Evolutionary conservation across 2,113 vertebrate species (phyloP).

Genomic region (Chloebia gouldiae): DNA sequence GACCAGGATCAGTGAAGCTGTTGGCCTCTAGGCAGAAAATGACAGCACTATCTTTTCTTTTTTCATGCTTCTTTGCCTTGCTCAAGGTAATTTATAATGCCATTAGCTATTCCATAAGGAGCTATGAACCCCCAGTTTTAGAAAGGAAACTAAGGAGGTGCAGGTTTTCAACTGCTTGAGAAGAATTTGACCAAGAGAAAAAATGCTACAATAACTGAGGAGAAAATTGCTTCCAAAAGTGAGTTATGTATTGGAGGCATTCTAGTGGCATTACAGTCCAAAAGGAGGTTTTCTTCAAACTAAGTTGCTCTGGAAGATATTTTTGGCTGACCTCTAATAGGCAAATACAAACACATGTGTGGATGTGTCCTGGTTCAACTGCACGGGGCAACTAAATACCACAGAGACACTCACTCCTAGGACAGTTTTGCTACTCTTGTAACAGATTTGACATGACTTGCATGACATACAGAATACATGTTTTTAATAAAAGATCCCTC

Average conservation of each 20-base stretch:
- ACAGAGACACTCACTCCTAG: neutral
- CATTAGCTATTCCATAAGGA: neutral
- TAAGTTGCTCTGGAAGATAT: neutral
- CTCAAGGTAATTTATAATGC: neutral
- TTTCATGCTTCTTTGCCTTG: neutral
- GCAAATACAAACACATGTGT: neutral
- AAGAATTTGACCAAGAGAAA: neutral
- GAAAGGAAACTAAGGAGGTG: neutral
- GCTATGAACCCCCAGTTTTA: neutral
- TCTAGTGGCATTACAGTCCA: neutral
- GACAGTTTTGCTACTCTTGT: neutral
- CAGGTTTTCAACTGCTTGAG: neutral
- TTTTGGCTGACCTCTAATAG: neutral
- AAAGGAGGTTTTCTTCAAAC: neutral
- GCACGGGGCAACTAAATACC: neutral
- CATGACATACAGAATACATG: rapidly evolving
- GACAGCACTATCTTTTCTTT: neutral
- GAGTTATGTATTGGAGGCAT: neutral
- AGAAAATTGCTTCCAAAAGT: neutral
- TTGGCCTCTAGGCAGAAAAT: neutral
- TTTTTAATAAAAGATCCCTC: neutral
- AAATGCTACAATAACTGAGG: neutral
- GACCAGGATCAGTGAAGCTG: neutral
- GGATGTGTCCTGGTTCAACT: neutral
- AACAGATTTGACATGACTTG: neutral